Evolutionary conservation across 2,113 vertebrate species (phyloP), one percentile per base, ranked within the genome.

Genomic region (Salvelinus namaycush): DNA sequence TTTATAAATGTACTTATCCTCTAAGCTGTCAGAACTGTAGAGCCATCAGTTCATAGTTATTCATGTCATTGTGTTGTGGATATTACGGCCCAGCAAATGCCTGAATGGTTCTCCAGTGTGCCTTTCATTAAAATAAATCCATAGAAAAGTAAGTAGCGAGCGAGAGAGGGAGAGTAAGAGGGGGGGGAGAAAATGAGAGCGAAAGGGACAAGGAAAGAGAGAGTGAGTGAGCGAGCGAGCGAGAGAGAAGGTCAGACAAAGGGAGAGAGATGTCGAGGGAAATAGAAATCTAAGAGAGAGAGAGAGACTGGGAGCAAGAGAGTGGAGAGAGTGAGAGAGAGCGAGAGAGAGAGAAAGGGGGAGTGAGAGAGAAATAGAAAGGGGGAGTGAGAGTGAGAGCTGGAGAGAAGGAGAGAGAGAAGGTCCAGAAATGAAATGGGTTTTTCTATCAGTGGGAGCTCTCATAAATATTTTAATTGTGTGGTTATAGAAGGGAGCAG

Each of bases 391-490:
- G 65, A 78, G 54, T 27, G 64, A 24, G 65, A 78, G 54, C 27
- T 54, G 54, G 31, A 78, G 27, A 48, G 59, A 66, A 44, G 24
- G 83, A 82, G 75, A 77, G 78, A 71, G 51, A 39, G 78, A 59
- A 48, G 60, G 49, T 76, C n/a, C 70, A 48, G 79, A 62, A 76
- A 57, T 68, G 68, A 88, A 91, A 90, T 81, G 81, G 82, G 87
- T 77, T 87, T 73, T 87, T 91, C 87, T 83, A 91, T 89, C 88
- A 82, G 88, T 84, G 74, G 80, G 81, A 87, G 78, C 75, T 78
- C 91, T 93, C 90, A 93, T 93, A 91, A 91, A 93, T 93, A 93
- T 93, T 91, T 88, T 93, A 92, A 93, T 93, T 90, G 87, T 91
- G 80, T 84, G 84, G 82, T 86, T 89, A 85, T 87, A 87, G 89